phyloP scores from a whole-genome alignment of 2,888 invertebrate species.

The Pyrrhosoma nymphula region DNA sequence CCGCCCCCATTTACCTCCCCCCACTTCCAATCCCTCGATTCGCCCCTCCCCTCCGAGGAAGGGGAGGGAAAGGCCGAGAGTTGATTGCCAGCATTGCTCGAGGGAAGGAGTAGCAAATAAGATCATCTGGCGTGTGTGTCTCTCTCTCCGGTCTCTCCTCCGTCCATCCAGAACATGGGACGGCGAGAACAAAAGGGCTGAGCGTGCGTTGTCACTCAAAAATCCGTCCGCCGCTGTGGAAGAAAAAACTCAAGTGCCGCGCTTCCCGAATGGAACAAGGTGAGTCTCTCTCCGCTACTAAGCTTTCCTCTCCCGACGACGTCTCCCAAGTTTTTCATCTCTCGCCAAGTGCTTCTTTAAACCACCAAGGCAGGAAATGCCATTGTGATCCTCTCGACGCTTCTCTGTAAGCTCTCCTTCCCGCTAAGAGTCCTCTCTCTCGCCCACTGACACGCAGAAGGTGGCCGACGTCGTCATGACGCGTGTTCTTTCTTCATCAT shows the following conservation, averaged over 20 bases:
- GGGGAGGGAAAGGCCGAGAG: neutral
- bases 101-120: slow-evolving; percentile 46
- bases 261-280: neutral
- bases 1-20: neutral
- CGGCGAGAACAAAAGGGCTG: neutral
- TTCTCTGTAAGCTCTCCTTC: no score
- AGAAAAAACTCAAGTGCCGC: neutral
- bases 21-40: slow-evolving; percentile 15
- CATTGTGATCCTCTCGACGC: no score
- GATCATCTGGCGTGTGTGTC: neutral
- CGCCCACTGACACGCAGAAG: no score
- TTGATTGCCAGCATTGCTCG: slow-evolving; percentile 44
- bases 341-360: neutral
- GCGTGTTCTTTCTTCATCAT: no score
- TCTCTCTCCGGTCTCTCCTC: neutral
- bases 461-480: no score
- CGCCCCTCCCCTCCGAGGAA: neutral
- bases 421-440: no score
- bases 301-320: slow-evolving; percentile 10
- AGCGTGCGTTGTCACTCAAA: slow-evolving; percentile 23
- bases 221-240: neutral
- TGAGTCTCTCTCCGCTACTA: neutral
- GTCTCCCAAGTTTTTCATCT: no score
- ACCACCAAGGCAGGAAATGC: neutral
- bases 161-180: neutral